Evolutionary conservation across 1,140 invertebrate genomes (phyloP).

Genomic region (Helicorthomorpha holstii): DNA sequence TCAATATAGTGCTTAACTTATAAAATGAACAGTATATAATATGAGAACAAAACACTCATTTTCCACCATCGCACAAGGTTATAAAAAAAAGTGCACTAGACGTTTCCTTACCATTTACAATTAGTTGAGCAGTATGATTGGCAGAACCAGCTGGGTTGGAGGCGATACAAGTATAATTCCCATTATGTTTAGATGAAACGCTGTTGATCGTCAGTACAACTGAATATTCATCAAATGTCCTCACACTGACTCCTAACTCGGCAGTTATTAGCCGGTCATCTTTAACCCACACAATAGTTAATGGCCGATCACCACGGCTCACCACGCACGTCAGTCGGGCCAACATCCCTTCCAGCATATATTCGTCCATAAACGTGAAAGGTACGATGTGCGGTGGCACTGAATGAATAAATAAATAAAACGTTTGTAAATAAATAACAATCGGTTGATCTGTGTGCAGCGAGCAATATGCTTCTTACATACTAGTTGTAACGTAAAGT

Average conservation of each 20-base stretch:
- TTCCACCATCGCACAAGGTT: too few relatives aligned
- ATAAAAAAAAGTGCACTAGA: neutral
- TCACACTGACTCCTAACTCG: constrained; percentile 7
- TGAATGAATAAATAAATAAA: constrained; percentile 19
- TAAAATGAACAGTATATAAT: too few relatives aligned
- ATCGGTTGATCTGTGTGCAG: too few relatives aligned
- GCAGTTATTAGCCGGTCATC: constrained; percentile 20
- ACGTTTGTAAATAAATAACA: neutral
- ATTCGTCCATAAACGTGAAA: constrained; percentile 45
- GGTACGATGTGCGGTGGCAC: constrained; percentile 52
- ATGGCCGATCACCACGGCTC: constrained; percentile 50
- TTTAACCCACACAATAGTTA: constrained; percentile 43
- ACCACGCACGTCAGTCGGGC: constrained; percentile 51
- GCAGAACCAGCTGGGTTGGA: constrained; percentile 37
- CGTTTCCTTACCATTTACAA: constrained; percentile 15
- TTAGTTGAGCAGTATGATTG: constrained; percentile 18
- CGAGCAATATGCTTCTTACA: too few relatives aligned
- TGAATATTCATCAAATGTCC: constrained; percentile 17
- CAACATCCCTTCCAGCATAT: constrained; percentile 36
- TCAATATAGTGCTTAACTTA: too few relatives aligned
- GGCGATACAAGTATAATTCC: constrained; percentile 58
- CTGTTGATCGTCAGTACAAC: constrained; percentile 26
- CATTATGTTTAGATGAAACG: constrained; percentile 35
- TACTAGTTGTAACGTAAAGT: too few relatives aligned
- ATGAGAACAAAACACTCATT: too few relatives aligned